Percentiles rank a stretch among this genome's conserved stretches.
Evolutionary conservation across 1,140 invertebrate genomes (phyloP).

Genomic region (Pseudomyrmex cubaensis): DNA sequence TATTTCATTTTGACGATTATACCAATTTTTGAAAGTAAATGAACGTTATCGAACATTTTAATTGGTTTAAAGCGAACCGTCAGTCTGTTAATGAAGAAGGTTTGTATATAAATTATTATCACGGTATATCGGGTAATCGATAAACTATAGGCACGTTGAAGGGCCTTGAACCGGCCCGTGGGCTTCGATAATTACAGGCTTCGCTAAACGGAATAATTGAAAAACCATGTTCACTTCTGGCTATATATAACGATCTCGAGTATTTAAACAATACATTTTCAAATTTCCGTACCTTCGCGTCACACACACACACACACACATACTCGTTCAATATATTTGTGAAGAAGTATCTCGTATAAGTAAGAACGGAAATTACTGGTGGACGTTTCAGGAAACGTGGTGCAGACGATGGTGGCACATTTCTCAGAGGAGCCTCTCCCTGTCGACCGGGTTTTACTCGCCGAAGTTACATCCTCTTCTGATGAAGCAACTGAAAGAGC

Average conservation of each 20-base stretch:
- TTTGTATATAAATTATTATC: slow-evolving; percentile 36
- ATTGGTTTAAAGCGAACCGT: slow-evolving; percentile 7
- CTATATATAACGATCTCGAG: neutral
- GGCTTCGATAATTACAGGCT: slow-evolving; percentile 1
- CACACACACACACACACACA: neutral
- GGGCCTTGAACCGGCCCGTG: neutral
- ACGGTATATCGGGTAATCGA: slow-evolving; percentile 31
- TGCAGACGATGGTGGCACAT: slow-evolving; percentile 83
- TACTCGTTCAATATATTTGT: neutral
- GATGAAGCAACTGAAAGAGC: slow-evolving; percentile 68
- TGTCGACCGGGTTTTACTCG: slow-evolving; percentile 73
- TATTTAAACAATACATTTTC: slow-evolving; percentile 10
- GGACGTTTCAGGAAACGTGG: slow-evolving; percentile 81
- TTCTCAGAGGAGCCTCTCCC: slow-evolving; percentile 79
- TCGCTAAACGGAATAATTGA: slow-evolving; percentile 20
- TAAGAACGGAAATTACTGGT: slow-evolving; percentile 25
- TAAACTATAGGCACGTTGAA: neutral
- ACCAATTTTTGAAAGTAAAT: neutral
- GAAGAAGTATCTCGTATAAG: neutral
- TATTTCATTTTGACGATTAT: neutral
- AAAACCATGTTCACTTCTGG: neutral
- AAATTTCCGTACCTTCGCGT: neutral
- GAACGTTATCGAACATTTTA: slow-evolving; percentile 2
- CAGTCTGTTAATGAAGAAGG: neutral
- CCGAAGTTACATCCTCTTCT: slow-evolving; percentile 78